Base-by-base conservation (phyloP, 2,113 vertebrate genomes). In the Neodontobutis hainanensis region DNA sequence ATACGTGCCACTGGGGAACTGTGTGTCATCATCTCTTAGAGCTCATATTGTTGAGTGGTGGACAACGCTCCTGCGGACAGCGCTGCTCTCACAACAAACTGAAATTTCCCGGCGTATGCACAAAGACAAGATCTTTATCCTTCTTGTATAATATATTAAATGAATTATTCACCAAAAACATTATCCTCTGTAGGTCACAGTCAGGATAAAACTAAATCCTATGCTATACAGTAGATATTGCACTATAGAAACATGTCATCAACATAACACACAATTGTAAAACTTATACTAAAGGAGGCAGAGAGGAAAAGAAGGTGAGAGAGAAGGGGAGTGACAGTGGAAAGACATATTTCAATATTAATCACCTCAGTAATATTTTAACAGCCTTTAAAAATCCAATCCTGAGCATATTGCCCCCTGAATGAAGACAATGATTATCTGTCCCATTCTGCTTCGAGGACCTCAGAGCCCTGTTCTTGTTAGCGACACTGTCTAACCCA, bases 311-410 rank as follows among this genome's bases (percentile, higher is more conserved):
- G 83, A 61, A 79, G 81, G 70, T 43, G 64, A 52, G 65, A 70
- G 72, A 59, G 47, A 60, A 68, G 66, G 75, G 85, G 87, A 87
- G 66, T 85, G 88, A 87, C 84, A 77, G 88, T 78, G 87, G 82
- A 86, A 82, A 88, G 88, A 91, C 87, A 89, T 87, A 92, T 91
- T 92, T 93, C 89, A 94, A 91, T 93, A 92, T 93, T 94, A 92
- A 94, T 92, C 90, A 92, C 74, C 91, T 93, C 91, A 93, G 92
- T 94, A 92, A 94, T 94, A 94, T 94, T 94, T 93, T 89, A 94
- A 91, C 89, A 93, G 90, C 80, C 90, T 90, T 87, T 92, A 92
- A 92, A 93, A 92, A 92, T 92, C 90, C 91, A 92, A 92, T 92
- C 91, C 84, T 86, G 88, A 85, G 82, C 82, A 89, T 91, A 92